A percentile compares a stretch with the other conserved stretches of the same genome.
phyloP scores from a whole-genome alignment of 2,888 invertebrate genomes.

The Melanostoma scalare region DNA sequence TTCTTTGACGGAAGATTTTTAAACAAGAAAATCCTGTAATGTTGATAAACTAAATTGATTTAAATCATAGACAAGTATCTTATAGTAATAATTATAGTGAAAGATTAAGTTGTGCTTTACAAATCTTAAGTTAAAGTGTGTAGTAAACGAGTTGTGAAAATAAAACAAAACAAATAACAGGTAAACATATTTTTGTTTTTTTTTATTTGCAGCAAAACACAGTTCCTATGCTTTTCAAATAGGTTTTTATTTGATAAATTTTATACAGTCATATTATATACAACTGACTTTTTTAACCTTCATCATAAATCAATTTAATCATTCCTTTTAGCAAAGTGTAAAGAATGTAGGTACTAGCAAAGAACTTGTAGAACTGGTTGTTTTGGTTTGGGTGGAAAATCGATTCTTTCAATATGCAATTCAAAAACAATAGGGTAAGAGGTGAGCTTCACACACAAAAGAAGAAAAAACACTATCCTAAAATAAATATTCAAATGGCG shows the following conservation, averaged over 20 bases:
- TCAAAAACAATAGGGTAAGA: slow-evolving; percentile 32
- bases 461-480: background rate
- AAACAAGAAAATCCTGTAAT: slow-evolving; percentile 50
- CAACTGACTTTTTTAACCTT: slow-evolving; percentile 60
- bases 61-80: slow-evolving; percentile 27
- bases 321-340: slow-evolving; percentile 13
- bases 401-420: slow-evolving; percentile 55
- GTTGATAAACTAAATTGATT: slow-evolving; percentile 35
- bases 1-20: slow-evolving; percentile 54
- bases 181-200: slow-evolving; percentile 44
- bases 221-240: background rate
- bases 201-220: background rate
- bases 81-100: slow-evolving; percentile 11
- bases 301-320: slow-evolving; percentile 52
- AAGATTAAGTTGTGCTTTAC: slow-evolving; percentile 1
- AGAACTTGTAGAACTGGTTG: slow-evolving; percentile 64
- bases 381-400: slow-evolving; percentile 66
- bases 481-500: too few relatives aligned
- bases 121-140: background rate
- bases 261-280: slow-evolving; percentile 29
- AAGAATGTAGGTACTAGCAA: slow-evolving; percentile 3
- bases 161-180: slow-evolving; percentile 42
- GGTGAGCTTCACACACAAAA: background rate
- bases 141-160: slow-evolving; percentile 18
- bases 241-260: background rate